Evolutionary conservation across 2,888 invertebrate species (phyloP), one percentile per base, ranked within the genome.

Genomic region (Drosophila monieri): DNA sequence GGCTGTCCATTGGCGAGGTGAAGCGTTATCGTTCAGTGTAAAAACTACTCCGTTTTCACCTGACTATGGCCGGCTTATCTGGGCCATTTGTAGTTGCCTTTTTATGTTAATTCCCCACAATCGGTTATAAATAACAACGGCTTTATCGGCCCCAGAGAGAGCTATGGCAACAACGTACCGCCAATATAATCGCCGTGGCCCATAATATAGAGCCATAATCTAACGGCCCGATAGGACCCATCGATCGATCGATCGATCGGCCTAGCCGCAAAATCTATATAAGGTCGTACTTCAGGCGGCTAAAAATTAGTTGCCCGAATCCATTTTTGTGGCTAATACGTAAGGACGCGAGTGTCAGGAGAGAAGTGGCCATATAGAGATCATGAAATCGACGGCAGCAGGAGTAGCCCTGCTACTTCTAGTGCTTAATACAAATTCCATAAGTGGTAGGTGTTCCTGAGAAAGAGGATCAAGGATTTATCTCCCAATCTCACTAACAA

Each of bases 391-490:
- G 65, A 77, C 65, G 56, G 73, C 68, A 52, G 67, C 71, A 57
- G 85, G 79, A 78, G 73, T 86, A 69, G 71, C 84, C 60, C 57
- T 90, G 78, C 85, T 89, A 70, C 72, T 89, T 55, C 73, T 91
- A 52, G 66, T 85, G 64, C 56, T 89, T 25, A 71, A 73, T 59
- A 62, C 72, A 60, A 76, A 77, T 77, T 78, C 79, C 76, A 69
- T 68, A 73, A 79, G 80, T 78, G 90, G 90, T 90, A 90, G 86
- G 90, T 87, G 49, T 35, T 9, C 10, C 14, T 10, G 77, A 55
- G 6, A 53, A 59, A 15, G 41, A 46, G 46, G 56, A 60, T 41
- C 47, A 46, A 51, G 57, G 56, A 58, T 51, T 44, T 41, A 69
- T 70, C n/a, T n/a, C n/a, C 65, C 57, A 58, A 55, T 68, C 35